These are phyloP conservation scores for Apostichopus californicus DNA, from an alignment of 35 echinoderm and acorn worm genomes.

Conservation along the genomic window DNA sequence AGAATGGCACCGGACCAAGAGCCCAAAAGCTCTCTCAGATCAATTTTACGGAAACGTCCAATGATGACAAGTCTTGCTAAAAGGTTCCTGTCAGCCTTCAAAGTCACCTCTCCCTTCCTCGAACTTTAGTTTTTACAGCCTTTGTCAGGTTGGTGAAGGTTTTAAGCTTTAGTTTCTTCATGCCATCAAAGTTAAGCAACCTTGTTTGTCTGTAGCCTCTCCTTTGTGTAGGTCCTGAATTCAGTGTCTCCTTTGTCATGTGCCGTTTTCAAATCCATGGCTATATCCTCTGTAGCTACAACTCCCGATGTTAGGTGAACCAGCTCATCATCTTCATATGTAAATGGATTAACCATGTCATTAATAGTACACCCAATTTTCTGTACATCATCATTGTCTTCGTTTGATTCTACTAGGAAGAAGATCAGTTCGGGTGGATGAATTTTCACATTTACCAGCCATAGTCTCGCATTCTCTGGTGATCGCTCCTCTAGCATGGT, in stretches of 20 bases:
- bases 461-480: no score
- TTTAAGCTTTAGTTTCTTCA: slow-evolving; percentile 56
- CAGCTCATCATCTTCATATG: no score
- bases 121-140: not conserved
- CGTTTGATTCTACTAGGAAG: no score
- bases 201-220: slow-evolving; percentile 14
- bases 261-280: not conserved
- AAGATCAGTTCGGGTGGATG: not conserved
- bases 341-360: no score
- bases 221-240: slow-evolving; percentile 2
- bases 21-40: no score
- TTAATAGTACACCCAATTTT: no score
- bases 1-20: no score
- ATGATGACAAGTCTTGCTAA: slow-evolving; percentile 30
- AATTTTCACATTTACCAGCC: no score
- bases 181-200: not conserved
- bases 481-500: no score
- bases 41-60: no score
- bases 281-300: not conserved
- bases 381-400: no score
- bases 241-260: slow-evolving; percentile 29
- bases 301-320: slow-evolving; percentile 43
- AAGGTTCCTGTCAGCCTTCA: slow-evolving; percentile 56
- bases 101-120: slow-evolving; percentile 44
- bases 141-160: slow-evolving; percentile 47